These are phyloP conservation scores for Ammospiza caudacuta DNA, from an alignment of 2,113 vertebrate genomes.

Conservation along the genomic window DNA sequence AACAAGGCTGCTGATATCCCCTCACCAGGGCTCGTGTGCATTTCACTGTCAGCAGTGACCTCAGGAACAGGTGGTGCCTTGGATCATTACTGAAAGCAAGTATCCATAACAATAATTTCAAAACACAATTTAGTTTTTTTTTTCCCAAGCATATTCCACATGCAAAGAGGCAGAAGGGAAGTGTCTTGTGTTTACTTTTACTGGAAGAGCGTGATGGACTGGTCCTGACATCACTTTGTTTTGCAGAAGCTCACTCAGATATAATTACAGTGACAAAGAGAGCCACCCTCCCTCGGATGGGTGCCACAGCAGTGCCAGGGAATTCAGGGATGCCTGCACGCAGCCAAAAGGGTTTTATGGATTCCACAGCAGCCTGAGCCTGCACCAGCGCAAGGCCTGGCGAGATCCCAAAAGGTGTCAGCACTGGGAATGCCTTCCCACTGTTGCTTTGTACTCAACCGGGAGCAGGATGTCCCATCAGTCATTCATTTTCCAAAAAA, in stretches of 20 bases:
- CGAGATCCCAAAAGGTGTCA: not conserved
- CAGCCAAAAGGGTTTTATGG: constrained; percentile 21
- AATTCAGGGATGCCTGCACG: constrained; percentile 11
- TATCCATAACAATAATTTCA: not conserved
- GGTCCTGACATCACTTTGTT: constrained; percentile 53
- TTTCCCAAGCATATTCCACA: not conserved
- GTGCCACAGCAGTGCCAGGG: constrained; percentile 19
- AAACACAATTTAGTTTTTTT: not conserved
- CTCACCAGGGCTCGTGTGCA: not conserved
- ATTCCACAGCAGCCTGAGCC: not conserved
- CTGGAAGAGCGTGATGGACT: constrained; percentile 29
- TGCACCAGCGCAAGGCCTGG: not conserved
- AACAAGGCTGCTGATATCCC: not conserved
- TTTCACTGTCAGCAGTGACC: not conserved
- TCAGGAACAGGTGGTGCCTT: not conserved
- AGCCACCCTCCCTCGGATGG: constrained; percentile 32
- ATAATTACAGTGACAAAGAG: constrained; percentile 45
- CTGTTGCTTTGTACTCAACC: not conserved
- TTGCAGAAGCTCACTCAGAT: constrained; percentile 41
- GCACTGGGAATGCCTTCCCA: not conserved
- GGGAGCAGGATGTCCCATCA: not conserved
- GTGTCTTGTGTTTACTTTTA: not conserved
- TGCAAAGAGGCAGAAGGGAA: not conserved
- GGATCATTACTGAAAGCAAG: not conserved
- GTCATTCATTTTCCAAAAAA: not conserved